Evolutionary conservation across 2,888 invertebrate species (phyloP), one percentile per base, ranked within the genome.

Genomic region (Plagodis dolabraria): DNA sequence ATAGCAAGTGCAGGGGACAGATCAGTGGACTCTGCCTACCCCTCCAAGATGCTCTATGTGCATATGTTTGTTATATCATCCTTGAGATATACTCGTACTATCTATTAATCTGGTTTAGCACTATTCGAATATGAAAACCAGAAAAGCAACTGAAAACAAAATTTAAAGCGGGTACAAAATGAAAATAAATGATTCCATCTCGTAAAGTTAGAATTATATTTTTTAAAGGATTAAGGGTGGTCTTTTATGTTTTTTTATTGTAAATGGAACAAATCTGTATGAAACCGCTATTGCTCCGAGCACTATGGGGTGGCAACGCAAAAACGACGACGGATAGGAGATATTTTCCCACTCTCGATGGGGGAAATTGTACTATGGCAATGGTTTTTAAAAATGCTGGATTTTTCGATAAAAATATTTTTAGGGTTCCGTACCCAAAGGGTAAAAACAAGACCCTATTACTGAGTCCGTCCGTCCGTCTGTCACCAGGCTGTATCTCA

Each of bases 281-380:
- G 48, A 45, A 43, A 58, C 58, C 49, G 53, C 49, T 36, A 35
- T 53, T 9, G 54, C 54, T 43, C 46, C 22, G 36, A 54, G 47
- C 54, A 54, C 47, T 60, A 54, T 50, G 55, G 55, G 55, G 60
- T 55, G 52, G 51, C 43, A 55, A 60, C 50, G 44, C 38, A 47
- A 33, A 55, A 48, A 34, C 42, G 12, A 22, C 43, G 74, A 72
- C 74, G 76, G 79, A 87, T 85, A 86, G 82, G 53, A 56, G 52
- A 60, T 84, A 82, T 80, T 77, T 75, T 71, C 70, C 66, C 33
- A 60, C 64, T 67, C 67, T 60, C 71, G 71, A 65, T 68, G 67
- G 75, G 82, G 80, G 61, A 55, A 50, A 43, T 53, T 55, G 54
- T 72, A 48, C 54, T 68, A 74, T 65, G 69, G 54, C 76, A 55